phyloP scores from a whole-genome alignment of 2,797 vertebrate species.

The Halcyon smyrnensis region DNA sequence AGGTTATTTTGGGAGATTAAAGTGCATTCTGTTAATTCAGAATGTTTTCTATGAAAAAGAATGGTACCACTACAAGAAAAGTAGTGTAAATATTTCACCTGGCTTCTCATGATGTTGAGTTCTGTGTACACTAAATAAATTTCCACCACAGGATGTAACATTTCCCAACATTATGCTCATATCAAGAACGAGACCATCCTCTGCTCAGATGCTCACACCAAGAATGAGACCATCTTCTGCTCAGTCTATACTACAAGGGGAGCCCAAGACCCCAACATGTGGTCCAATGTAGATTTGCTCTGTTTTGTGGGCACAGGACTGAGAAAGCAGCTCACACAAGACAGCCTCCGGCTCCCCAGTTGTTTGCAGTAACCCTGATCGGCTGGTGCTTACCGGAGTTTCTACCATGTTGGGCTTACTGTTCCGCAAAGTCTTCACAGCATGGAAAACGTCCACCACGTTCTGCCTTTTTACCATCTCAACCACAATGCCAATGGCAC shows the following conservation, averaged over 20 bases:
- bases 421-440: constrained; percentile 96
- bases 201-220: not conserved
- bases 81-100: not conserved
- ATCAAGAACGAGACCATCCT: not conserved
- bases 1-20: not conserved
- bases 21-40: not conserved
- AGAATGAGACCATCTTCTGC: not conserved
- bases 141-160: not conserved
- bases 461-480: constrained; percentile 99
- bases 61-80: not conserved
- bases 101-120: not conserved
- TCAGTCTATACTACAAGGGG: not conserved
- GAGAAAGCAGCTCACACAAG: not conserved
- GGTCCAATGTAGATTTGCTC: not conserved
- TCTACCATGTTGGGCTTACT: constrained; percentile 99
- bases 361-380: accelerated
- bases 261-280: not conserved
- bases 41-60: not conserved
- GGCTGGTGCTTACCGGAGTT: constrained; percentile 87
- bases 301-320: not conserved
- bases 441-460: constrained; percentile 97
- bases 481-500: constrained; percentile 96
- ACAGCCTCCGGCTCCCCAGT: not conserved
- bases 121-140: not conserved
- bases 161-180: not conserved